These are phyloP conservation scores for Brachypalpus laphriformis DNA, from an alignment of 2,888 invertebrate species.

Conservation along the genomic window DNA sequence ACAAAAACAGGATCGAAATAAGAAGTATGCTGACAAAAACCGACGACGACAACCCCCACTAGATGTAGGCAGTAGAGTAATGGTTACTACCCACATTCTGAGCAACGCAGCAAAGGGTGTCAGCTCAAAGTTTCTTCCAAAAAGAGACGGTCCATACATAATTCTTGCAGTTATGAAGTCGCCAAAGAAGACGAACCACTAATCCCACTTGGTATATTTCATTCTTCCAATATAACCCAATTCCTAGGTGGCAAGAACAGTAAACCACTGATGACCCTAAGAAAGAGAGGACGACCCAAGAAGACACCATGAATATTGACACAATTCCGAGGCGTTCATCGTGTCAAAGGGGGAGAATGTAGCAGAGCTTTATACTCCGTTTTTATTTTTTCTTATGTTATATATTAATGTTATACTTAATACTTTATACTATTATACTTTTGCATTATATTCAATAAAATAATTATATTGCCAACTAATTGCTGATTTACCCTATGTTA, in stretches of 20 bases:
- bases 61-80: not conserved
- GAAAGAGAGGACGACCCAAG: no score
- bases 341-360: not conserved
- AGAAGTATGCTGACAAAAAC: conserved; percentile 3
- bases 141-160: conserved; percentile 13
- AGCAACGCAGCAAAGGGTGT: not conserved
- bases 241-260: not conserved
- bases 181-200: not conserved
- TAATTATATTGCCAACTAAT: no score
- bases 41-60: not conserved
- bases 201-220: not conserved
- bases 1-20: conserved; percentile 1
- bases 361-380: not conserved
- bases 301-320: not conserved
- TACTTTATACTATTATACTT: no score
- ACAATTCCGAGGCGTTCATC: not conserved
- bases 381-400: no score
- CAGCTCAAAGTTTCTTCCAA: not conserved
- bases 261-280: not conserved
- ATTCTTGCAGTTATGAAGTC: not conserved
- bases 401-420: no score
- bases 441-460: no score
- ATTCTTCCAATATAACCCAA: no score
- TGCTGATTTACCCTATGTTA: no score
- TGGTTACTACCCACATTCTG: not conserved